A percentile compares a stretch with the other conserved stretches of the same genome.
Conservation (phyloP, 2,113 vertebrate genomes). For the Hassar affinis region DNA sequence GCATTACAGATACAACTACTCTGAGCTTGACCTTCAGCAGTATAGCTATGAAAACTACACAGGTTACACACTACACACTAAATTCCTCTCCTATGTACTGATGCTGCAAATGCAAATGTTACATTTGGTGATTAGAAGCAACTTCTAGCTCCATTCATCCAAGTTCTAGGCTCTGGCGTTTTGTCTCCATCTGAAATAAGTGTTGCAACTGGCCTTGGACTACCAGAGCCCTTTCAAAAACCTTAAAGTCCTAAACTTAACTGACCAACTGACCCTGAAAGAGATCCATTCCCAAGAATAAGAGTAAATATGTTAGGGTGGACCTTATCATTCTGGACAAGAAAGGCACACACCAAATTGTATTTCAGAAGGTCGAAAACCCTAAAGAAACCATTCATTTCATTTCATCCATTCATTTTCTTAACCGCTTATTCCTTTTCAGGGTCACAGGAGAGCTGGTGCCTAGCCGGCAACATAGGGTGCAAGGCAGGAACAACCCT, state of each 20-base stretch:
- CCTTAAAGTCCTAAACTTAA: background rate
- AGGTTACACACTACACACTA: constrained; percentile 86
- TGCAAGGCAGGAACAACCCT: too few species aligned
- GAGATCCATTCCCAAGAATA: background rate
- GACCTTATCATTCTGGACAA: constrained; percentile 81
- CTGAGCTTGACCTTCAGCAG: constrained; percentile 80
- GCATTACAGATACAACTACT: constrained; percentile 54
- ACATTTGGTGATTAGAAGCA: constrained; percentile 80
- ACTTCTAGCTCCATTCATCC: constrained; percentile 82
- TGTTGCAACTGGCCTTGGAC: constrained; percentile 77
- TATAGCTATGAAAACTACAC: constrained; percentile 78
- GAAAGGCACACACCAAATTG: constrained; percentile 94
- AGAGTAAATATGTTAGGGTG: constrained; percentile 5
- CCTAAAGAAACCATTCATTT: too few species aligned
- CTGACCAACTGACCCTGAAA: background rate
- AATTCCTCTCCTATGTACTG: constrained; percentile 78
- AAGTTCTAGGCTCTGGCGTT: constrained; percentile 41
- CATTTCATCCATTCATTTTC: too few species aligned
- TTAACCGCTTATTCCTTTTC: too few species aligned
- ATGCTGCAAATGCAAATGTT: constrained; percentile 81
- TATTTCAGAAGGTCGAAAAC: constrained; percentile 98
- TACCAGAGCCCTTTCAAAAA: constrained; percentile 78
- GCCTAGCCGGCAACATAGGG: too few species aligned
- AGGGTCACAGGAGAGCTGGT: too few species aligned
- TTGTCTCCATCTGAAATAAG: background rate